phyloP scores from a whole-genome alignment of 2,888 invertebrate species.

The Herminia tarsipennalis region DNA sequence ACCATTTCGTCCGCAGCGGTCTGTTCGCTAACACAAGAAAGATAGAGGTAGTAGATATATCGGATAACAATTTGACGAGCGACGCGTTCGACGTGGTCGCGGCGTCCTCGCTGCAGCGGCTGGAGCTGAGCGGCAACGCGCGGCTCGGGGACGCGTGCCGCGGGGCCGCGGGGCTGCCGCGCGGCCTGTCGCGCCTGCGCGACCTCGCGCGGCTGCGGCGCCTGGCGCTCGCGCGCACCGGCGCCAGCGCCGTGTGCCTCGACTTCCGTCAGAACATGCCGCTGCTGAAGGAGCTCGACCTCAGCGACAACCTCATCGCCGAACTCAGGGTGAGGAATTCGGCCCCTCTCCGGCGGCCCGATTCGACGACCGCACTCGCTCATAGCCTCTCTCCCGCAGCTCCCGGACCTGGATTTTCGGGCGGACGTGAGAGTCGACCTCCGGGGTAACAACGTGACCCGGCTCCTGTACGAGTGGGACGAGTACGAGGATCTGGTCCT shows the following conservation, averaged over 20 bases:
- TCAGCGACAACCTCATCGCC: conserved; percentile 19
- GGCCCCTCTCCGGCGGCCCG: too few species aligned
- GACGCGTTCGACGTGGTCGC: conserved; percentile 19
- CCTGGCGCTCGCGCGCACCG: conserved; percentile 17
- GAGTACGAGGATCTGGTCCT: conserved; percentile 2
- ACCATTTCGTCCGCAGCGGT: conserved; percentile 35
- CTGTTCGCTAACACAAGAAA: conserved; percentile 20
- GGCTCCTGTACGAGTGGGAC: conserved; percentile 8
- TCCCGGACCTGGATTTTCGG: conserved; percentile 25
- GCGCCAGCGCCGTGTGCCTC: conserved; percentile 19
- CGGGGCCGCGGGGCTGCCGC: conserved; percentile 22
- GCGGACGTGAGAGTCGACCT: conserved; percentile 5
- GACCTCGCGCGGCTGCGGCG: conserved; percentile 2
- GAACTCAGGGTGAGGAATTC: conserved; percentile 18
- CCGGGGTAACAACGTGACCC: conserved; percentile 8
- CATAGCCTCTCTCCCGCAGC: conserved; percentile 15
- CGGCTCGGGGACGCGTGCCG: conserved; percentile 45
- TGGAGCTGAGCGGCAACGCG: conserved; percentile 39
- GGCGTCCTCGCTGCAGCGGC: conserved; percentile 23
- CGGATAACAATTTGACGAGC: conserved; percentile 34
- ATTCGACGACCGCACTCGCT: too few species aligned
- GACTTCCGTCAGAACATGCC: conserved; percentile 28
- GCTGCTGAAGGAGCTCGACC: conserved; percentile 16
- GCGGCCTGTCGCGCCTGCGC: conserved; percentile 22
- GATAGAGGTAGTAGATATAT: conserved; percentile 36